phyloP scores from a whole-genome alignment of 2,888 invertebrate species.

The Parnassius glacialis region DNA sequence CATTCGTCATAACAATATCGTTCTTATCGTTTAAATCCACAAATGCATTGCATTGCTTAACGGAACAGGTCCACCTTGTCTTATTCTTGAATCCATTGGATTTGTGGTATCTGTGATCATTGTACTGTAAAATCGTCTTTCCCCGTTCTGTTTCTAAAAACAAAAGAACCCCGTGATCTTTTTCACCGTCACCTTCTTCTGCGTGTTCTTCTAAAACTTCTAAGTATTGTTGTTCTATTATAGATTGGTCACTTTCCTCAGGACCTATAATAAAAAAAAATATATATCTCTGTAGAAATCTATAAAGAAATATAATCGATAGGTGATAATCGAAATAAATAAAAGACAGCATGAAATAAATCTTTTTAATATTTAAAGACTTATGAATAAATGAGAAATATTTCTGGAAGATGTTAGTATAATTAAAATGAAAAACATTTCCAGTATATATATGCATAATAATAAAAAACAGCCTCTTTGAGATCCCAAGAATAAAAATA shows the following conservation, averaged over 20 bases:
- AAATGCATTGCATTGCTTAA: slow-evolving; percentile 52
- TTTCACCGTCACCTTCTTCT: slow-evolving; percentile 25
- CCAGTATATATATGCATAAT: too few species aligned
- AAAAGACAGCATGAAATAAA: too few species aligned
- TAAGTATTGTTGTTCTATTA: slow-evolving; percentile 3
- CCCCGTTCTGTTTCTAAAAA: slow-evolving; percentile 55
- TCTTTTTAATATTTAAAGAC: too few species aligned
- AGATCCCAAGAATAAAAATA: too few species aligned
- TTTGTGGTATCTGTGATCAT: slow-evolving; percentile 57
- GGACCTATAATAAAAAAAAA: slow-evolving; percentile 13
- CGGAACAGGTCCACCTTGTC: slow-evolving; percentile 57
- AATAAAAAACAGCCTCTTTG: too few species aligned
- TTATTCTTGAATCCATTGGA: slow-evolving; percentile 53
- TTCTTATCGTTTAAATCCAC: slow-evolving; percentile 54
- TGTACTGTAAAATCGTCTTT: slow-evolving; percentile 53
- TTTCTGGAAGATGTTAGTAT: too few species aligned
- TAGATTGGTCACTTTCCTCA: background rate
- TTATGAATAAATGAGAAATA: too few species aligned
- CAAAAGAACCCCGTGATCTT: slow-evolving; percentile 42
- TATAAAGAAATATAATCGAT: too few species aligned
- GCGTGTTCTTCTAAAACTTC: slow-evolving; percentile 29
- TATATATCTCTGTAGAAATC: slow-evolving; percentile 2
- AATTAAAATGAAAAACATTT: too few species aligned
- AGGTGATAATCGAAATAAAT: too few species aligned
- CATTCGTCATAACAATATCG: slow-evolving; percentile 53